Evolutionary conservation across 2,113 vertebrate species (phyloP).

Genomic region (Eretmochelys imbricata): DNA sequence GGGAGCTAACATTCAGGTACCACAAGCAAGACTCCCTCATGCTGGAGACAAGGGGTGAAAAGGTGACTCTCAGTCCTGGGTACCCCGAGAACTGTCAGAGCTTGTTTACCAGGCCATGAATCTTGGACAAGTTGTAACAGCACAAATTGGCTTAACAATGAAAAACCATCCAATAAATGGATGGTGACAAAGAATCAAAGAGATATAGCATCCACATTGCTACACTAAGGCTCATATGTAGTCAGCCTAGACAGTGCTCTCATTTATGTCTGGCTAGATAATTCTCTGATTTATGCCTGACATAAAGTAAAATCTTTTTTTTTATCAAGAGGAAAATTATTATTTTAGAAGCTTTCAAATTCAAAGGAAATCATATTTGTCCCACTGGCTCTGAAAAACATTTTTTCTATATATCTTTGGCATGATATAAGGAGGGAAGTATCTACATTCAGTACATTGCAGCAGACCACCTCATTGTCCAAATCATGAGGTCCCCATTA

Average conservation of each 20-base stretch:
- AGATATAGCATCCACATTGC: not conserved
- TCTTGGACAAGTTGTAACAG: not conserved
- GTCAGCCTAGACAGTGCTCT: not conserved
- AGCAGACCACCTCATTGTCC: not conserved
- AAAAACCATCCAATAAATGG: not conserved
- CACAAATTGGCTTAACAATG: not conserved
- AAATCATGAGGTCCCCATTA: constrained; percentile 28
- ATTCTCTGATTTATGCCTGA: not conserved
- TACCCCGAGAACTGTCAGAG: no score
- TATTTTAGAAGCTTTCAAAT: not conserved
- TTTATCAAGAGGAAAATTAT: not conserved
- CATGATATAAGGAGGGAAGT: not conserved
- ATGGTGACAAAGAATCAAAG: not conserved
- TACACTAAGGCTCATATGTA: not conserved
- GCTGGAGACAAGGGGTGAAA: no score
- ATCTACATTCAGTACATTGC: not conserved
- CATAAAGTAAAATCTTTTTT: not conserved
- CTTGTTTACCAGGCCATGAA: not conserved
- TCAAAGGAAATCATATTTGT: not conserved
- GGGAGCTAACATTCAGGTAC: no score
- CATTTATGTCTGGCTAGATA: not conserved
- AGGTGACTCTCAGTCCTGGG: no score
- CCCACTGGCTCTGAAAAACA: no score
- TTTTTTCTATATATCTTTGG: not conserved
- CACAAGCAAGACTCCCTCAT: no score